Evolutionary conservation across 2,888 invertebrate species (phyloP).

Genomic region (Nasonia oneida): DNA sequence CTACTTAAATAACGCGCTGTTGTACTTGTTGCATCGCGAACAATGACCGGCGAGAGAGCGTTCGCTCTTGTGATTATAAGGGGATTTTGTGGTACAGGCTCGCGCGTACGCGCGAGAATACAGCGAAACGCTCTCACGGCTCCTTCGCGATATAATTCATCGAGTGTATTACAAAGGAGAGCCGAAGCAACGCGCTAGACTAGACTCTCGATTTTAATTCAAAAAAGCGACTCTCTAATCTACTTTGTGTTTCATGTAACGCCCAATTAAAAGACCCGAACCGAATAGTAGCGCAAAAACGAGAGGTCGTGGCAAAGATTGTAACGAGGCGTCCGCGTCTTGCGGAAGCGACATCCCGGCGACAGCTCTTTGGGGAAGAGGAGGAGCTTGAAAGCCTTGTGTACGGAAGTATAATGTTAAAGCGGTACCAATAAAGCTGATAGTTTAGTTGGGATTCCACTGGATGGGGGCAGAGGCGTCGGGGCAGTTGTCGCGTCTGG

Average conservation of each 20-base stretch:
- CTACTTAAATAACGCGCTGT: background rate
- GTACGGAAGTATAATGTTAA: constrained; percentile 65
- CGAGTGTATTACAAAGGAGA: too few species aligned
- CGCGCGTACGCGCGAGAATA: background rate
- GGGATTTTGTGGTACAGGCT: constrained; percentile 27
- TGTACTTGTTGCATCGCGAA: background rate
- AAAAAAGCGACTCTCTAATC: background rate
- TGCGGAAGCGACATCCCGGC: constrained; percentile 42
- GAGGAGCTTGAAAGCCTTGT: constrained; percentile 1
- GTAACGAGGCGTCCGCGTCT: constrained; percentile 44
- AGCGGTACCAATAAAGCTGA: constrained; percentile 71
- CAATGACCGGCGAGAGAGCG: background rate
- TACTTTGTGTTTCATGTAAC: background rate
- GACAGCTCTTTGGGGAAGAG: background rate
- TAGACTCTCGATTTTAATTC: background rate
- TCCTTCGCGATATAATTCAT: background rate
- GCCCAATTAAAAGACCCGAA: background rate
- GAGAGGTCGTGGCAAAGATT: constrained; percentile 44
- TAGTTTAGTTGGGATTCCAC: constrained; percentile 69
- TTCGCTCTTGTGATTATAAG: constrained; percentile 27
- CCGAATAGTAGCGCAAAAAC: constrained; percentile 17
- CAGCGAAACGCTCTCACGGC: constrained; percentile 31
- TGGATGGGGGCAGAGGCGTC: constrained; percentile 59
- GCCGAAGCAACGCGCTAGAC: background rate
- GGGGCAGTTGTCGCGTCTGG: constrained; percentile 72